phyloP scores from a whole-genome alignment of 2,113 vertebrate genomes.

The Poecile atricapillus region DNA sequence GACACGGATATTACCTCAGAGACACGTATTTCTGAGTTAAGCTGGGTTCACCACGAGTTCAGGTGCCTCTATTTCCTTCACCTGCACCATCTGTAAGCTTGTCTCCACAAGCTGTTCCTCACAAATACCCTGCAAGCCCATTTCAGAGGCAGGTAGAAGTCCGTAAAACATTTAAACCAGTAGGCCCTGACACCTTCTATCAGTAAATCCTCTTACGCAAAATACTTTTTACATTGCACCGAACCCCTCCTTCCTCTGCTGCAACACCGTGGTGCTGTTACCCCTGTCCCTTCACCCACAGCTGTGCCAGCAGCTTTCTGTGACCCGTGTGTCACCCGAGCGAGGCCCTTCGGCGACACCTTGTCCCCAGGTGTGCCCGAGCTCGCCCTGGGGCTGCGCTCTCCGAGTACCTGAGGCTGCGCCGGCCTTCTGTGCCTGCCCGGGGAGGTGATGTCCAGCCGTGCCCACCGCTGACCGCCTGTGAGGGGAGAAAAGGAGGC shows the following conservation, averaged over 20 bases:
- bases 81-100: background rate
- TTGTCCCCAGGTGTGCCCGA: background rate
- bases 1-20: background rate
- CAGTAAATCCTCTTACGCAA: background rate
- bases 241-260: background rate
- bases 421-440: background rate
- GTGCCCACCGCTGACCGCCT: background rate
- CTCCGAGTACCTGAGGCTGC: background rate
- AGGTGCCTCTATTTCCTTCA: background rate
- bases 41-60: background rate
- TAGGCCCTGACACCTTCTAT: background rate
- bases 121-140: background rate
- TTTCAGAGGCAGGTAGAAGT: accelerated
- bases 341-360: background rate
- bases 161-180: accelerated
- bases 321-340: accelerated
- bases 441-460: background rate
- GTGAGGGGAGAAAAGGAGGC: background rate
- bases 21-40: background rate
- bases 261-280: accelerated
- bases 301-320: background rate
- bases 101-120: background rate
- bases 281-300: accelerated
- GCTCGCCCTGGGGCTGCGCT: background rate
- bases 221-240: accelerated